Conservation (phyloP, 1,140 invertebrate species). For the Physella acuta region DNA sequence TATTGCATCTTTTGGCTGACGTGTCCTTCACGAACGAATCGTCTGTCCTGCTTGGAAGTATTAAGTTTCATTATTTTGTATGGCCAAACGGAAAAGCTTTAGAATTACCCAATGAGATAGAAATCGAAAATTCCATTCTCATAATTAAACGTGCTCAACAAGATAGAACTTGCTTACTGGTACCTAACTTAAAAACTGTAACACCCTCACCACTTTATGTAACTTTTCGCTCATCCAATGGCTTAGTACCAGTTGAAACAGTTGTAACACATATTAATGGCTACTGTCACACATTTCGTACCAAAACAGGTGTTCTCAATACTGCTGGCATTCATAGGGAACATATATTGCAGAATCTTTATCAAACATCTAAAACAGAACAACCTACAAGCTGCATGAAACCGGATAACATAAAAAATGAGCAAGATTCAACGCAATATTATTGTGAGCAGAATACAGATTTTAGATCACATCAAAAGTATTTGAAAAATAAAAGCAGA, state of each 20-base stretch:
- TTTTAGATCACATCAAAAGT: conserved; percentile 1
- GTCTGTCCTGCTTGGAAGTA: conserved; percentile 28
- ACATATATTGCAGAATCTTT: conserved; percentile 41
- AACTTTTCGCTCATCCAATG: neutral
- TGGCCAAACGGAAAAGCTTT: conserved; percentile 38
- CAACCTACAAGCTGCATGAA: neutral
- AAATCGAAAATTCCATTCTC: conserved; percentile 24
- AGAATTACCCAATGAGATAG: neutral
- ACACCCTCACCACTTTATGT: conserved; percentile 20
- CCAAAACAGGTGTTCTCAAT: conserved; percentile 31
- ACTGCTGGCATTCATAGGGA: conserved; percentile 41
- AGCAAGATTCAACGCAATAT: neutral
- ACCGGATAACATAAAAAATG: neutral
- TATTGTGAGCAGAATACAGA: neutral
- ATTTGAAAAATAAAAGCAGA: conserved; percentile 8
- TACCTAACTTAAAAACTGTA: conserved; percentile 8
- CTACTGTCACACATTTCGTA: conserved; percentile 38
- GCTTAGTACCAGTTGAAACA: conserved; percentile 25
- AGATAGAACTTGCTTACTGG: conserved; percentile 42
- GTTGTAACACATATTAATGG: conserved; percentile 41
- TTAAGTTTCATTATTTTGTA: conserved; percentile 25
- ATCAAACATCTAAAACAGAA: conserved; percentile 16
- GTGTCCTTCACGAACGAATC: conserved; percentile 30
- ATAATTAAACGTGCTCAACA: conserved; percentile 31
- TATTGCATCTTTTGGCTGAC: conserved; percentile 15